These are phyloP conservation scores for Nesogale talazaci DNA, from an alignment of 2,113 vertebrate species.

Conservation along the genomic window DNA sequence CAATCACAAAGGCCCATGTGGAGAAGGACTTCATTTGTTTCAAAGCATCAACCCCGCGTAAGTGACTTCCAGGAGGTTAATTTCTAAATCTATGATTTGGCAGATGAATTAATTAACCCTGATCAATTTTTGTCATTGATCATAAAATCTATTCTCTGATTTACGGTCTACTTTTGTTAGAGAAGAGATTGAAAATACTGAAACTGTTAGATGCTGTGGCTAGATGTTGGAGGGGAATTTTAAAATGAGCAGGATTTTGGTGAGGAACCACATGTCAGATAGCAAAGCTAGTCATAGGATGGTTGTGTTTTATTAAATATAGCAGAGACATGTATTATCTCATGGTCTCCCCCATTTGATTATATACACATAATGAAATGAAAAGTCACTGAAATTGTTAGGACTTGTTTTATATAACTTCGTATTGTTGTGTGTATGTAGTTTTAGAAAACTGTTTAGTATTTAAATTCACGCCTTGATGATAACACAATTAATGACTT, in stretches of 20 bases:
- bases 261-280: neutral
- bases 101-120: neutral
- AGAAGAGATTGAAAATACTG: neutral
- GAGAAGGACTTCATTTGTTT: slow-evolving; percentile 91
- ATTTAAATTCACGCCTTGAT: too few species aligned
- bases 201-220: neutral
- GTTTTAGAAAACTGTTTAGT: too few species aligned
- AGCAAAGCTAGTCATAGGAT: neutral
- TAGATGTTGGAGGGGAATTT: neutral
- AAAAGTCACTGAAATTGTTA: too few species aligned
- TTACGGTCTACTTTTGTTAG: neutral
- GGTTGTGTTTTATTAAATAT: too few species aligned
- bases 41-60: slow-evolving; percentile 86
- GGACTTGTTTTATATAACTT: too few species aligned
- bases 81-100: neutral
- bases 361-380: too few species aligned
- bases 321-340: too few species aligned
- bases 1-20: slow-evolving; percentile 70
- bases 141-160: neutral
- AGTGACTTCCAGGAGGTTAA: neutral
- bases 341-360: too few species aligned
- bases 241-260: neutral
- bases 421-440: too few species aligned
- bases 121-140: neutral
- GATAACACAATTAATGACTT: too few species aligned